These are phyloP conservation scores for Crambe crambe DNA, from an alignment of 37 sponge, comb jelly and placozoan genomes.

Conservation along the genomic window DNA sequence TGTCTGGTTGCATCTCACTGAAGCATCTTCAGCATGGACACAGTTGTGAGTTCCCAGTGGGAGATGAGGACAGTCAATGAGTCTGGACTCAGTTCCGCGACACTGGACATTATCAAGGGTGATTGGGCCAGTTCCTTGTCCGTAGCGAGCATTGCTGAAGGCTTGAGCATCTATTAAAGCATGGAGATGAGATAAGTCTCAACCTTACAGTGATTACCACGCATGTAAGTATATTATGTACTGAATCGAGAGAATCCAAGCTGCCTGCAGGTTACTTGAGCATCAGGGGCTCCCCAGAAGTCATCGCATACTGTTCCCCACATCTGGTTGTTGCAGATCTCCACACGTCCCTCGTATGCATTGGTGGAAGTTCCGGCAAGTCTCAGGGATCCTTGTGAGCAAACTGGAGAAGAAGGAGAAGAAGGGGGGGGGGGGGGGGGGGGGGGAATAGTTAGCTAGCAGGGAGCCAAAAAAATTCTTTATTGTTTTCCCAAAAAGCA, in stretches of 20 bases:
- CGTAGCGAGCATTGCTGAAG: not conserved
- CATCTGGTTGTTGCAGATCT: conserved; percentile 7
- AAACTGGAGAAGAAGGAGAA: not conserved
- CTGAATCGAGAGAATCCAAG: not conserved
- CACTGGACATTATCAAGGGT: not conserved
- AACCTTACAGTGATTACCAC: too few species aligned
- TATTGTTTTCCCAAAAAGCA: too few species aligned
- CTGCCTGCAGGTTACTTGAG: conserved; percentile 7
- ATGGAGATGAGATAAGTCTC: too few species aligned
- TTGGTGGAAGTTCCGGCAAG: not conserved
- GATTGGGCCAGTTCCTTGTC: conserved; percentile 3
- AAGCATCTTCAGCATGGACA: not conserved
- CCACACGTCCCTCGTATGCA: conserved; percentile 1
- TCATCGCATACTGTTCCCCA: conserved; percentile 30
- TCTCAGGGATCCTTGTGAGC: conserved; percentile 6
- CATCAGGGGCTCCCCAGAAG: conserved; percentile 1
- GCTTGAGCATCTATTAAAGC: not conserved
- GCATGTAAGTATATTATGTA: too few species aligned
- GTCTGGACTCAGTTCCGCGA: not conserved
- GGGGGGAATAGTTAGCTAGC: too few species aligned
- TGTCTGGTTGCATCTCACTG: not conserved
- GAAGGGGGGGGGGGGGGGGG: too few species aligned
- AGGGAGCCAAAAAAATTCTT: too few species aligned
- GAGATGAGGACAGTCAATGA: not conserved
- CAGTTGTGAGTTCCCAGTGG: not conserved